Base-by-base conservation (phyloP, 2,797 vertebrate genomes). In the Melopsittacus undulatus region DNA sequence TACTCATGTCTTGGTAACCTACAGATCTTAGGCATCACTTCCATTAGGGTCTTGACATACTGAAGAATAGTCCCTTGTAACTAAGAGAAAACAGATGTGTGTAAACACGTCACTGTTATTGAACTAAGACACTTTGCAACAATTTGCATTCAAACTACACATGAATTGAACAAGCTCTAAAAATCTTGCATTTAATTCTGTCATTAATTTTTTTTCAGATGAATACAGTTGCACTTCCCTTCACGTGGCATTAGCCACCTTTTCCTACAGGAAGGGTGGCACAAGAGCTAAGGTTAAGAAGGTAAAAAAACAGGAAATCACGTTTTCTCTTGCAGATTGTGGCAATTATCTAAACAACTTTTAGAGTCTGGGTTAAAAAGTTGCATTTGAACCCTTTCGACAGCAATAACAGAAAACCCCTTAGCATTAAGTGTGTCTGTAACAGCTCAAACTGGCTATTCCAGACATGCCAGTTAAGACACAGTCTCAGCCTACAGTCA, bases 1-100 rank as follows among this genome's bases (percentile, higher is more conserved):
- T 98, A 98, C 67, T 98, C 98, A 3, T 98, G 98, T 87, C 98
- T 97, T 16, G 98, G 98, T 62, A 98, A 95, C 59, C 98, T 97
- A 92, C 98, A 98, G 95, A 98, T 98, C 96, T 98, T 98, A 17
- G 98, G 98, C 98, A 98, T 98, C 95, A 98, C 98, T 95, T 98
- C 98, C 98, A 98, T 98, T 85, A 98, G 95, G 2, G 98, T 98
- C 96, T 98, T 98, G 93, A 98, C 98, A 11, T 98, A 98, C 94
- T 98, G 98, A 80, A 98, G 97, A 96, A 98, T 98, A 0, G 98
- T 98, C 26, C 98, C 98, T 96, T 98, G 98, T 36, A 98, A 93
- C 98, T 98, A 87, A 22, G 45, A 91, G 62, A 96, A 91, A 52
- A 94, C 4, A 86, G 43, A 38, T 3, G 27, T 5, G 8, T 2